Evolutionary conservation across 2,797 vertebrate genomes (phyloP), one percentile per base, ranked within the genome.

Genomic region (Gephyroberyx darwinii): DNA sequence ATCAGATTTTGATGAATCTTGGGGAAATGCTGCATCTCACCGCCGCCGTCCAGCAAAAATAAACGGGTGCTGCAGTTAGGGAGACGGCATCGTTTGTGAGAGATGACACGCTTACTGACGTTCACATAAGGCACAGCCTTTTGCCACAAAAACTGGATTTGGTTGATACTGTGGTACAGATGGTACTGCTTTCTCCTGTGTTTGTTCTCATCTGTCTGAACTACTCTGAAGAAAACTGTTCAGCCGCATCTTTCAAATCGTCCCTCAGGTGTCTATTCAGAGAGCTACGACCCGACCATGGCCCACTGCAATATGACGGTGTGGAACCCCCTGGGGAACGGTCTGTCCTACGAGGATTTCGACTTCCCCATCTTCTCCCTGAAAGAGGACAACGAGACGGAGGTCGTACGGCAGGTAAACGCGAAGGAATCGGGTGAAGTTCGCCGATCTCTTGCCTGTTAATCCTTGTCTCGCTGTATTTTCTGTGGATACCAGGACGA

Each of bases 351-450:
- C 0, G 95, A 98, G 87, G 95, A 97, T 56, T 99, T 95, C 5
- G 86, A 91, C 69, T 99, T 99, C 80, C 98, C 98, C 0, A 94
- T 99, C 67, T 98, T 99, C 89, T 95, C 96, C 2, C 88, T 99
- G 9, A 93, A 95, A 31, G 95, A 98, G 0, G 93, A 95, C 90
- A 96, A 95, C 0, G 95, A 99, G 88, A 97, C 96, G 0, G 85
- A 91, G 56, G 82, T 95, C 58, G 96, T 99, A 69, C 95, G 95
- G 8, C 93, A 98, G 96, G 98, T 94, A 85, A 77, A 70, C 2
- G 0, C 5, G 17, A 14, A 19, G 54, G 5, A 56, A 4, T 31
- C 26, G 26, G 52, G 26, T 31, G 52, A 54, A 54, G 22, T 5
- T 54, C 5, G 22, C 5, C 39, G 2, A 45, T 41, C 2, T 17